phyloP scores from a whole-genome alignment of 2,113 vertebrate species.

The Hydrolagus affinis region DNA sequence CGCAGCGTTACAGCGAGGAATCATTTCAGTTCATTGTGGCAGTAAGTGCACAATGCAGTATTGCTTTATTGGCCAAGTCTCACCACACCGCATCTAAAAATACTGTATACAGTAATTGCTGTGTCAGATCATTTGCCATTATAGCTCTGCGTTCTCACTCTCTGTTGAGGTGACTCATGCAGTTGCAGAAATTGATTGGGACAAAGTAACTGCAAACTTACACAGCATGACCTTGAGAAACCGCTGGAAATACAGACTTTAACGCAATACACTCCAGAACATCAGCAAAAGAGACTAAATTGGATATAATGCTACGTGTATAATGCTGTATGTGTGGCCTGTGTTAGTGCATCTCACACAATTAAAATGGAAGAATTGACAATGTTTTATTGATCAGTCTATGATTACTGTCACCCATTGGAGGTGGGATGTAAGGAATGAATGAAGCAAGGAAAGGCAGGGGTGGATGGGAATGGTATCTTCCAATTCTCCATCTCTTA shows the following conservation, averaged over 20 bases:
- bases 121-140: neutral
- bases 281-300: neutral
- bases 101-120: constrained; percentile 2
- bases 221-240: constrained; percentile 20
- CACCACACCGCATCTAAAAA: no score
- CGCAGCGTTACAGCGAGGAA: no score
- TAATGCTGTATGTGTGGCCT: neutral
- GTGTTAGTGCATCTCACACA: neutral
- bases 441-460: no score
- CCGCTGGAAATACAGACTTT: neutral
- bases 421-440: no score
- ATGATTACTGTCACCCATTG: neutral
- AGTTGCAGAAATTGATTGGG: constrained; percentile 10
- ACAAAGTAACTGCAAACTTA: constrained; percentile 3
- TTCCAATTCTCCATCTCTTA: constrained; percentile 23
- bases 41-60: no score
- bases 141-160: neutral
- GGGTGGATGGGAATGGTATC: neutral
- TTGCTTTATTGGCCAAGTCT: no score
- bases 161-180: constrained; percentile 14
- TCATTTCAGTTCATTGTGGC: no score
- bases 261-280: no score
- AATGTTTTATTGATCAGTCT: neutral
- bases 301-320: neutral
- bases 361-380: neutral